Conservation (phyloP, 2,888 invertebrate species). For the Drosophila monieri region DNA sequence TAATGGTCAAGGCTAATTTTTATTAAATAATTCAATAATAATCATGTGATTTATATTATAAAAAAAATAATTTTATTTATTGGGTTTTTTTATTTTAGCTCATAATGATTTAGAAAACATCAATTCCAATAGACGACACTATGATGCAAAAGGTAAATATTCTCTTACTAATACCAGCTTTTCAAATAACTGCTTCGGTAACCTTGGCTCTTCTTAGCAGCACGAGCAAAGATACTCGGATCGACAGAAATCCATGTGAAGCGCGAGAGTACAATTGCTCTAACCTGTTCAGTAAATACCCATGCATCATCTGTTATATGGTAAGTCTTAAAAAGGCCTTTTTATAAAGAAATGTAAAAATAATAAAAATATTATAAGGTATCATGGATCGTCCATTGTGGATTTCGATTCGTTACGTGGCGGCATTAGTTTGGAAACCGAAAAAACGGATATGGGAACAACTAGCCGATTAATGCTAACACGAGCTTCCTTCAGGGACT, state of each 20-base stretch:
- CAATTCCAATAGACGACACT: slow-evolving; percentile 79
- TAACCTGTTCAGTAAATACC: slow-evolving; percentile 94
- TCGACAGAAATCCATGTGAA: slow-evolving; percentile 95
- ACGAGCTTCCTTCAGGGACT: slow-evolving; percentile 92
- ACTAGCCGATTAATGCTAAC: slow-evolving; percentile 94
- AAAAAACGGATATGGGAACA: slow-evolving; percentile 93
- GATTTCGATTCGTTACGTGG: slow-evolving; percentile 94
- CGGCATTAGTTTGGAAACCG: slow-evolving; percentile 94
- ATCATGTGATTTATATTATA: too few species aligned
- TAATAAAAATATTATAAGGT: slow-evolving; percentile 85
- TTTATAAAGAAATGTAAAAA: too few species aligned
- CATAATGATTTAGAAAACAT: slow-evolving; percentile 78
- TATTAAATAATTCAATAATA: too few species aligned
- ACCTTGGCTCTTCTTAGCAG: slow-evolving; percentile 85
- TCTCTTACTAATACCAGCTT: background rate
- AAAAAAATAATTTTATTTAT: too few species aligned
- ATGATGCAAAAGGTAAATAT: slow-evolving; percentile 81
- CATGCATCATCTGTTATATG: slow-evolving; percentile 91
- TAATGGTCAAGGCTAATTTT: too few species aligned
- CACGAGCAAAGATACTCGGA: slow-evolving; percentile 93
- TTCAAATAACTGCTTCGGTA: background rate
- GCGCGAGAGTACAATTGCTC: slow-evolving; percentile 94
- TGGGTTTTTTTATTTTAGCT: slow-evolving; percentile 64
- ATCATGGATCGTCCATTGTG: slow-evolving; percentile 91
- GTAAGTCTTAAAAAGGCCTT: slow-evolving; percentile 83